These are phyloP conservation scores for Emydoidea blandingii DNA, from an alignment of 2,797 vertebrate genomes.

Conservation along the genomic window DNA sequence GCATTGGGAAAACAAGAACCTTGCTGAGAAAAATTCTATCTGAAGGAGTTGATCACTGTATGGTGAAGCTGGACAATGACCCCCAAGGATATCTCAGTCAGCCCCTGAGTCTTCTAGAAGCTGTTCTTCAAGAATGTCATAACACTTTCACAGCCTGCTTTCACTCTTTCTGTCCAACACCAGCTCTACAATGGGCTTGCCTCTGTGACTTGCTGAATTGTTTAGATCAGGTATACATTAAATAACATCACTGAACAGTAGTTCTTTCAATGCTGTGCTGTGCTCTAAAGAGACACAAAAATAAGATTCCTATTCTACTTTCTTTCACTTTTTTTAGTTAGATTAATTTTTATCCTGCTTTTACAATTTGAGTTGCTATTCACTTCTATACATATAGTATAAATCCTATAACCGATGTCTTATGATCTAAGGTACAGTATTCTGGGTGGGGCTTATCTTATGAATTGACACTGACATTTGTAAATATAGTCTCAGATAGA, in stretches of 20 bases:
- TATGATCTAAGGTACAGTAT: background rate
- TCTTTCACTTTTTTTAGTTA: background rate
- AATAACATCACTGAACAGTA: background rate
- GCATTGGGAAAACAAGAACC: constrained; percentile 97
- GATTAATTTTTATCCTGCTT: background rate
- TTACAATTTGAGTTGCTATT: background rate
- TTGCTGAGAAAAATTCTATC: constrained; percentile 97
- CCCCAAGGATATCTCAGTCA: constrained; percentile 97
- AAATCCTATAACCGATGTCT: background rate
- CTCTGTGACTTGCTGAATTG: constrained; percentile 98
- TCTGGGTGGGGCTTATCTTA: background rate
- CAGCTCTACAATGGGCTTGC: constrained; percentile 97
- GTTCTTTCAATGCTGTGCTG: background rate
- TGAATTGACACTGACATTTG: background rate
- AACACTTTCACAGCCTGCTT: constrained; percentile 99
- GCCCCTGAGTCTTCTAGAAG: constrained; percentile 94
- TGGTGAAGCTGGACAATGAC: constrained; percentile 97
- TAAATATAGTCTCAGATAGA: background rate
- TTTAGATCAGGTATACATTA: constrained; percentile 91
- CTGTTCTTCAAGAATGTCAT: constrained; percentile 98
- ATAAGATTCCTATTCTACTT: background rate
- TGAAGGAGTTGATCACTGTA: constrained; percentile 97
- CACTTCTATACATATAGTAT: background rate
- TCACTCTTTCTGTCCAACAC: constrained; percentile 98
- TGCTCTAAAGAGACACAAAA: background rate